Percentiles rank a stretch among this genome's conserved stretches.
These are phyloP conservation scores for Spodoptera frugiperda DNA, from an alignment of 1,140 invertebrate genomes.

Conservation along the genomic window DNA sequence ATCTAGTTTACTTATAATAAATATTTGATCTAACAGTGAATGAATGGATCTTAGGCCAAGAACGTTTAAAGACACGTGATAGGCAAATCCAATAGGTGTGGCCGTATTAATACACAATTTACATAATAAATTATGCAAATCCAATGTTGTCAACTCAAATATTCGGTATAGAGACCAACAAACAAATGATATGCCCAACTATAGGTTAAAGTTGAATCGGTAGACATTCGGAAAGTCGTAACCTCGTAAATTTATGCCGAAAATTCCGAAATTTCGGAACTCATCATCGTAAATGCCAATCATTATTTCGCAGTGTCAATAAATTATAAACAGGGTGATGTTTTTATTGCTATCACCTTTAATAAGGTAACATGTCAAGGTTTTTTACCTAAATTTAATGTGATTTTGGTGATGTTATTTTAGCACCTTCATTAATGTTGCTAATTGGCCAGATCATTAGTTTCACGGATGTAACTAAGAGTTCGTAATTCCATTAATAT, in stretches of 20 bases:
- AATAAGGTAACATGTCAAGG: constrained; percentile 35
- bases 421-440: no score
- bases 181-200: neutral
- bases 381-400: neutral
- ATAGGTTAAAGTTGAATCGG: constrained; percentile 3
- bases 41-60: constrained; percentile 5
- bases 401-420: no score
- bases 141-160: neutral
- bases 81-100: neutral
- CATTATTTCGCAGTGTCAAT: constrained; percentile 27
- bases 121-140: constrained; percentile 26
- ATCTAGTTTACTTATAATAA: neutral
- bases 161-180: neutral
- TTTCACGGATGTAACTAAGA: no score
- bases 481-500: no score
- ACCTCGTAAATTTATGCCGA: neutral
- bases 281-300: constrained; percentile 16
- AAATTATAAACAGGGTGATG: constrained; percentile 26
- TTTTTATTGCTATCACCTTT: constrained; percentile 31
- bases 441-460: no score
- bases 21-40: neutral
- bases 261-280: constrained; percentile 9
- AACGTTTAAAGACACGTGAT: neutral
- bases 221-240: neutral
- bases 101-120: neutral